These are phyloP conservation scores for Octomys mimax DNA, from an alignment of 2,797 vertebrate species.

Conservation along the genomic window DNA sequence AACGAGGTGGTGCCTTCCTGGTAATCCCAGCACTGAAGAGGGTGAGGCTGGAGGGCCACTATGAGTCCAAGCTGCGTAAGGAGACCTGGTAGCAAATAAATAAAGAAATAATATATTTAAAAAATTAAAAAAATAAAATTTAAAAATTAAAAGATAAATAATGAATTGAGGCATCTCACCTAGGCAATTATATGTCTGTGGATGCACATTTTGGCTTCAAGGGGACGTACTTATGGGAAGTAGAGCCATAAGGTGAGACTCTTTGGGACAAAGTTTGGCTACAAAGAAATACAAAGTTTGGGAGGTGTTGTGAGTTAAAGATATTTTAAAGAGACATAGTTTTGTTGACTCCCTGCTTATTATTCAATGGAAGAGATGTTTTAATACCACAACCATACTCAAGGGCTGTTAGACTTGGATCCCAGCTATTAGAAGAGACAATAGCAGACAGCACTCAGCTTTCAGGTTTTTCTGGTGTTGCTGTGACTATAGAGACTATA, in stretches of 20 bases:
- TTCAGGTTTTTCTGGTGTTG: neutral
- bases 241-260: neutral
- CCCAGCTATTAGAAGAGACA: neutral
- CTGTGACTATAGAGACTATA: neutral
- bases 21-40: no score
- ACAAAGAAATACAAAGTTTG: neutral
- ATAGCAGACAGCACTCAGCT: neutral
- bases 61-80: no score
- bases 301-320: neutral
- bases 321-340: neutral
- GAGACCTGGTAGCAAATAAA: no score
- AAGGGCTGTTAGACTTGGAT: neutral
- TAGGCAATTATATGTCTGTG: neutral
- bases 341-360: neutral
- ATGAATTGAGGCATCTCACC: neutral
- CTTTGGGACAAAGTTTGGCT: neutral
- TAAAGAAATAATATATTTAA: no score
- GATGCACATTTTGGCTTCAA: neutral
- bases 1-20: no score
- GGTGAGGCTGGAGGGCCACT: no score
- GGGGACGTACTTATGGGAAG: neutral
- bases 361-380: neutral
- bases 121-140: no score
- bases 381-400: neutral
- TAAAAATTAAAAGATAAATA: neutral